A percentile compares a stretch with the other conserved stretches of the same genome.
These are phyloP conservation scores for Globicephala melas DNA, from an alignment of 2,113 vertebrate species.

Conservation along the genomic window DNA sequence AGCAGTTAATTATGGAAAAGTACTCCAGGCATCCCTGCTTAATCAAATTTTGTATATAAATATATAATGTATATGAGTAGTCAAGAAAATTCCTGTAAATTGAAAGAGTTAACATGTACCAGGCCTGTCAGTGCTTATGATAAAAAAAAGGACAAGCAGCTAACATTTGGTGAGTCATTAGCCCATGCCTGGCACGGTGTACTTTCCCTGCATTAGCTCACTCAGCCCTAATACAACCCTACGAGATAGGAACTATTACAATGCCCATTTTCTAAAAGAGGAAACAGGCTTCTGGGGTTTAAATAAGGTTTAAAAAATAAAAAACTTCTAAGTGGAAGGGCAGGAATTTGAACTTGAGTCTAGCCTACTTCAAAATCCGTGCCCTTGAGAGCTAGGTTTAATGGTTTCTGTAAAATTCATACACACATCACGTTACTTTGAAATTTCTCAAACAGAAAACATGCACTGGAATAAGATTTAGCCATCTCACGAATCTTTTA, in stretches of 20 bases:
- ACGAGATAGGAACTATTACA: background rate
- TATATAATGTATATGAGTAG: background rate
- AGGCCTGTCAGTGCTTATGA: background rate
- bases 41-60: background rate
- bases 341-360: background rate
- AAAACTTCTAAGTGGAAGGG: background rate
- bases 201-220: constrained; percentile 42
- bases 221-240: constrained; percentile 4
- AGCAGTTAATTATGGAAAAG: background rate
- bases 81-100: background rate
- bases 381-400: background rate
- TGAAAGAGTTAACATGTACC: background rate
- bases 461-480: background rate
- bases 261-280: constrained; percentile 34
- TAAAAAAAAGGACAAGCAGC: background rate
- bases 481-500: background rate
- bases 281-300: background rate
- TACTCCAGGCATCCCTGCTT: background rate
- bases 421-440: background rate
- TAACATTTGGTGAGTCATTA: background rate
- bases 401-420: background rate
- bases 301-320: background rate
- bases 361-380: background rate
- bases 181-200: background rate
- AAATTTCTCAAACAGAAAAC: background rate